Base-by-base conservation (phyloP, 1,140 invertebrate genomes). In the Bacillus rossius region DNA sequence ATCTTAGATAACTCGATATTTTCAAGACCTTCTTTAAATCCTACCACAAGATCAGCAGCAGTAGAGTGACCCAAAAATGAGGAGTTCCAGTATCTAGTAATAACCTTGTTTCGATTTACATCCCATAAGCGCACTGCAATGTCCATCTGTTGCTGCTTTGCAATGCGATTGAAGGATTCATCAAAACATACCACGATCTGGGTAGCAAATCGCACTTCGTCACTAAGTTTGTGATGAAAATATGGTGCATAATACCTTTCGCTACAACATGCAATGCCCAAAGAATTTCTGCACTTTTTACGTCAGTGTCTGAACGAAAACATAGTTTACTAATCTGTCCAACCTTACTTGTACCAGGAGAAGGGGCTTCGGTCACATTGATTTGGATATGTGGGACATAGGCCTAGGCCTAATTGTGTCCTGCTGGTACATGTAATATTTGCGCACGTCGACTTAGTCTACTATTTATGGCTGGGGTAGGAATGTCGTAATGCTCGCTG, bases 91-190 rank as follows among this genome's bases (percentile, higher is more conserved):
- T 65, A 63, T 38, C 61, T 59, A 5, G 56, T 57, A 22, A 47
- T 23, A 50, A 49, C 25, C 61, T 63, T n/a, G 8, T 54, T 57
- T 34, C 29, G 29, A 34, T 34, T 34, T 26, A 48, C 40, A 40
- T 50, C n/a, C 58, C 51, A 63, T 59, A 63, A 59, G 45, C 61
- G 14, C n/a, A 60, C 51, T 47, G 26, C 37, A 47, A 60, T 38
- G 43, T 40, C 60, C 60, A 64, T 25, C 57, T 57, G 53, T 25
- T 58, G 13, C 50, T 59, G 48, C 26, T 55, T 37, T 10, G 55
- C 47, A 23, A 65, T 43, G 61, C 63, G 59, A 42, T 63, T 65
- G 17, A 63, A 48, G 17, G 38, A 51, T 48, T 67, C 63, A 56
- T 67, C 63, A 47, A 64, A 65, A 26, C 63, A 56, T 37, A 66